Evolutionary conservation across 30 jellyfish, hydroid and myxozoan genomes (phyloP), one percentile per base, ranked within the genome.

Genomic region (Turritopsis rubra): DNA sequence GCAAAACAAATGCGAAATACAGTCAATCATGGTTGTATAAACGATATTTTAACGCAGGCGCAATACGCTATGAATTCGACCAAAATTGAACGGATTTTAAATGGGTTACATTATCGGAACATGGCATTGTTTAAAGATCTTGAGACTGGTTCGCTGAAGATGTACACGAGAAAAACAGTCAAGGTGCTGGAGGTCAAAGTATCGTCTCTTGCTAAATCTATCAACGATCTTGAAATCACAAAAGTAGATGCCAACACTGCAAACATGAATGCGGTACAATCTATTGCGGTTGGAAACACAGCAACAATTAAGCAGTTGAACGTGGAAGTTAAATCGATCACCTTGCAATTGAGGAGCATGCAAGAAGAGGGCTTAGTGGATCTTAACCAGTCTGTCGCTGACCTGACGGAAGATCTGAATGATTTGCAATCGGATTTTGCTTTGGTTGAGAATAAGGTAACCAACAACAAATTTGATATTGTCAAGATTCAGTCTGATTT

Each of bases 1-100:
- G 77, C 77, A 27, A 23, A 22, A 19, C 23, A 68, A 27, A 8
- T 68, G 21, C 16, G 77, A 23, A 68, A 68, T 68, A 68, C 9
- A 23, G 28, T 68, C 8, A 68, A 68, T 27, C 77, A 68, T 19
- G 77, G 77, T 8, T n/a, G 22, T 19, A 68, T 68, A 23, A 19
- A 68, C 30, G 30, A 68, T 22, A 68, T 68, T 68, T 68, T 68
- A 68, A 68, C 77, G 77, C 77, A 68, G 16, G 77, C 16, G 16
- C 77, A 68, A 68, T 68, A n/a, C 21, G 19, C 0, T 19, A 9
- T 8, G 0, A 7, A 68, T 22, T 23, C 30, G 31, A 68, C 0
- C 9, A 68, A 23, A 68, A 68, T 68, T 68, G 21, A 1, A 8
- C 30, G 4, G 31, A 68, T 68, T 68, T 68, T 68, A 68, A 19